Conservation (phyloP, 2,113 vertebrate species). For the Actenoides lindsayi region DNA sequence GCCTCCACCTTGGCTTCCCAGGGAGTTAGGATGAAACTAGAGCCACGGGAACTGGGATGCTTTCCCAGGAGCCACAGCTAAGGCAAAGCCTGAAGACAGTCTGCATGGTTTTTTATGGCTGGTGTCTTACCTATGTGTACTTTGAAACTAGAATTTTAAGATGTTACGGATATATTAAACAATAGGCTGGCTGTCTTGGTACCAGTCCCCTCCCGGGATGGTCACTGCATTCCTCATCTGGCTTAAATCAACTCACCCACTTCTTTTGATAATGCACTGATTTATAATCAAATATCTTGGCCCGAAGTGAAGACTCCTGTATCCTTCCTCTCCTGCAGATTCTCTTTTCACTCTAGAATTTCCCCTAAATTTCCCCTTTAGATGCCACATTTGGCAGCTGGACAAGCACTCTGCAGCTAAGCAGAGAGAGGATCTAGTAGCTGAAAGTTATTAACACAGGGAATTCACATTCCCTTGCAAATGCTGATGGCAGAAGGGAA, state of each 20-base stretch:
- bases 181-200: not conserved
- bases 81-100: not conserved
- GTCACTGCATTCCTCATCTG: not conserved
- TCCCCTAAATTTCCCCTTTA: not conserved
- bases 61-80: not conserved
- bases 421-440: not conserved
- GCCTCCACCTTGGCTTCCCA: not conserved
- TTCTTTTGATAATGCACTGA: not conserved
- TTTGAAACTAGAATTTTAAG: not conserved
- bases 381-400: not conserved
- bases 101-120: not conserved
- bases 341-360: not conserved
- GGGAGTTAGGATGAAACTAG: not conserved
- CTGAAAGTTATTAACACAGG: not conserved
- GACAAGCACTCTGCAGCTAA: not conserved
- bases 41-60: accelerated
- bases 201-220: not conserved
- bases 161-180: not conserved
- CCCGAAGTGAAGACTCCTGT: not conserved
- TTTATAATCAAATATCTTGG: not conserved
- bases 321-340: not conserved
- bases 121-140: not conserved
- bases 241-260: not conserved
- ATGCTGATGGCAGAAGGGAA: not conserved
- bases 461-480: not conserved